Evolutionary conservation across 2,888 invertebrate genomes (phyloP), one percentile per base, ranked within the genome.

Genomic region (Tryphoninae sp.): DNA sequence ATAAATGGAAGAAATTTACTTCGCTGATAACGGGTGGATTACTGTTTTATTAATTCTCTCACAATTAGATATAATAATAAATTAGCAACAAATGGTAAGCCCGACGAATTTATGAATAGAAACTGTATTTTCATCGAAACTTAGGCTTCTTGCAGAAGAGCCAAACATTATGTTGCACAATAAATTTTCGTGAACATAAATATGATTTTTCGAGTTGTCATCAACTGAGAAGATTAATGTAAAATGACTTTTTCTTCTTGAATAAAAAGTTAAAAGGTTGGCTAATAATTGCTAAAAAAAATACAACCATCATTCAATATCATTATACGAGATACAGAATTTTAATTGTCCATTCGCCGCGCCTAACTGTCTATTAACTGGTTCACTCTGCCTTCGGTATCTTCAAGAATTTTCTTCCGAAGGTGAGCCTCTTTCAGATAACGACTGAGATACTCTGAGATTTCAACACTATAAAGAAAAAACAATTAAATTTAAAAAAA

Each of bases 401-500:
- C 58, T 49, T 74, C 65, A 51, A 6, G 26, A 65, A 65, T 74
- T 74, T 11, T 58, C 11, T 13, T 11, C 23, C 53, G 65, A 74
- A 65, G 74, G 74, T 74, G 22, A 73, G 53, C 42, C 65, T 42
- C 65, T 74, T 65, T 58, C n/a, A 33, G 26, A 8, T 11, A 49
- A 1, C 58, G n/a, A 19, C 13, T 1, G 45, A 40, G 65, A 45
- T 16, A 55, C 33, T 58, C 58, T 58, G 65, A 40, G 42, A 74
- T 45, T 49, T 74, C 33, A 33, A 49, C 58, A 19, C 55, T 16
- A 6, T 9, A 11, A 40, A n/a, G 2, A 64, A 16, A 22, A 45
- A 45, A 40, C 33, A 68, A 61, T 33, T 58, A 61, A 80, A 72
- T 42, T 33, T 72, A 64, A 80, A 80, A 80, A 80, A 33, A 45